Evolutionary conservation across 1,140 invertebrate genomes (phyloP), one percentile per base, ranked within the genome.

Genomic region (Apolygus lucorum): DNA sequence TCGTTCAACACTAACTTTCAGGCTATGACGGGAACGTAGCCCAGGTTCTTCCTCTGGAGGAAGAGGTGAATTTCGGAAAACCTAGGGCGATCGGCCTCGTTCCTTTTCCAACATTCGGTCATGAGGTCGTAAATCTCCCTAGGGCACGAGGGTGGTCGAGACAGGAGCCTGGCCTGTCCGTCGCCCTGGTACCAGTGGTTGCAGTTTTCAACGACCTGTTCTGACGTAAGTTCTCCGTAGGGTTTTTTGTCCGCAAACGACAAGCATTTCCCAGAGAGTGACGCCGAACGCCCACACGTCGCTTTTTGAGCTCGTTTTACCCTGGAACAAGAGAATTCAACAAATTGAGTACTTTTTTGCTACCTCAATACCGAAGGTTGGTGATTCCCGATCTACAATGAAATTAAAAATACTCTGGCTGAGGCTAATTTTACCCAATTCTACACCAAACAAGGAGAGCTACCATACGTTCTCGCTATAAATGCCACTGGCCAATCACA

Each of bases 261-360:
- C 87, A 22, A 90, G 81, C n/a, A 91, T 84, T 76, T 92, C 89
- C 90, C 90, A 92, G 17, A 90, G 79, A 0, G 88, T 89, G 2
- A 91, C 85, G 0, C 87, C 89, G 74, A 90, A 91, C 0, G 88
- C 87, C 89, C 89, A 92, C 1, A 91, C 88, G 75, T 91, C 89
- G 63, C 88, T 86, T 68, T 84, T 85, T 2, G 86, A 84, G 54
- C 84, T 87, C 75, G 85, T 87, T 75, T 88, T 85, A 13, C 87
- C 87, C 89, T 92, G 76, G 2, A 78, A 75, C 28, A 68, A 27
- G 63, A 69, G 75, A 73, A 68, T 64, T 42, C 34, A 42, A 42
- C n/a, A n/a, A n/a, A n/a, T n/a, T n/a, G n/a, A n/a, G n/a, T n/a
- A n/a, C n/a, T n/a, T n/a, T n/a, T n/a, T n/a, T n/a, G n/a, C n/a